Evolutionary conservation across 1,140 invertebrate genomes (phyloP).

Genomic region (Pseudobourletiella spinata): DNA sequence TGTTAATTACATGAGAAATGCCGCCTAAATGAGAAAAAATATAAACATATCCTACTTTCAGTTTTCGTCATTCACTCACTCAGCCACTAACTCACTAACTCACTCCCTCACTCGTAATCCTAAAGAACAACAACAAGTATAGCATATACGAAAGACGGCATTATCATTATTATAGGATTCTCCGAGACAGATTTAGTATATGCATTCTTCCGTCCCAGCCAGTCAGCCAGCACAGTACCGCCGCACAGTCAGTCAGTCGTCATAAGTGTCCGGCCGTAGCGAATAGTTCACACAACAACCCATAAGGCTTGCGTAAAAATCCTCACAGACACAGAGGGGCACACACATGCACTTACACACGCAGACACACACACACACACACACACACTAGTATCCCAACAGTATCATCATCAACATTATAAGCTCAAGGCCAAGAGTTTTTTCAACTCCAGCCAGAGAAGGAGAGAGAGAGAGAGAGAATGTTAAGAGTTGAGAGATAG

Average conservation of each 20-base stretch:
- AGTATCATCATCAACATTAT: background rate
- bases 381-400: background rate
- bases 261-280: no score
- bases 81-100: background rate
- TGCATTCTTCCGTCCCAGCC: no score
- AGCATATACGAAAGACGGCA: no score
- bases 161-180: no score
- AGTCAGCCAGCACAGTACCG: no score
- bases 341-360: background rate
- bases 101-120: background rate
- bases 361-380: background rate
- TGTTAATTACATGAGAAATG: background rate
- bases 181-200: no score
- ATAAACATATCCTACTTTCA: background rate
- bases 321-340: no score
- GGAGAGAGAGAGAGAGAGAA: background rate
- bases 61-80: background rate
- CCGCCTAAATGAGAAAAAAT: background rate
- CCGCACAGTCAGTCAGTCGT: no score
- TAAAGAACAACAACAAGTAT: no score
- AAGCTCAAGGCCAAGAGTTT: conserved; percentile 1
- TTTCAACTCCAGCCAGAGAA: background rate
- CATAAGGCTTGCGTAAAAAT: no score
- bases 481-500: no score
- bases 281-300: no score